Evolutionary conservation across 2,888 invertebrate species (phyloP).

Genomic region (Drosophila dives): DNA sequence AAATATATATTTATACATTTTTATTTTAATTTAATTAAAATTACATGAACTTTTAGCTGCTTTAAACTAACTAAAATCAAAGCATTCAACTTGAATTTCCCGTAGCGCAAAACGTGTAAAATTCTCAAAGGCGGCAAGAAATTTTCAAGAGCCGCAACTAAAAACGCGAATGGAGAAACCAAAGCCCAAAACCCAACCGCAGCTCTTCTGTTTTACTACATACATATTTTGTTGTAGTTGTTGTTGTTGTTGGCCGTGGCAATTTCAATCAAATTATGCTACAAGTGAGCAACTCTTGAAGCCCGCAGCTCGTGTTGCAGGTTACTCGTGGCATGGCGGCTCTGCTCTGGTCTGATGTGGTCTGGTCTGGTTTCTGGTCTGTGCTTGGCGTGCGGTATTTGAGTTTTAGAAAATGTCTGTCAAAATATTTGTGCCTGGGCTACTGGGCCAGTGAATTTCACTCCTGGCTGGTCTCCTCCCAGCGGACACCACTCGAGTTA

Average conservation of each 20-base stretch:
- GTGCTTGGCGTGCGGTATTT: conserved; percentile 62
- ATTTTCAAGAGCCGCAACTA: conserved; percentile 26
- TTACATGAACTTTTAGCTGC: neutral
- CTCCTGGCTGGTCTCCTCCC: neutral
- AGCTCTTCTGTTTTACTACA: conserved; percentile 5
- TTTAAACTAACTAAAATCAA: conserved; percentile 1
- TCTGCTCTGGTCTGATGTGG: conserved; percentile 14
- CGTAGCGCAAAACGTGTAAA: conserved; percentile 31
- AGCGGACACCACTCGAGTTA: conserved; percentile 29
- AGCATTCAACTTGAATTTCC: neutral
- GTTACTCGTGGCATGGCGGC: neutral
- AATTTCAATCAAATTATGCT: conserved; percentile 75
- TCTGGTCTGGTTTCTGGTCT: conserved; percentile 8
- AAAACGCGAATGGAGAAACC: conserved; percentile 10
- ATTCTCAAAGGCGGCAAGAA: conserved; percentile 53
- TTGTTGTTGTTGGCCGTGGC: conserved; percentile 41
- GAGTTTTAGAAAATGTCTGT: conserved; percentile 64
- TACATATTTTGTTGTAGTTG: conserved; percentile 4
- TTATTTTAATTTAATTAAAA: neutral
- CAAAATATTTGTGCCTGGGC: conserved; percentile 57
- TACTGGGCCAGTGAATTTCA: conserved; percentile 20
- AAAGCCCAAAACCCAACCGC: conserved; percentile 8
- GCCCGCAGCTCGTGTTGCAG: conserved; percentile 7
- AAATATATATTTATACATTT: neutral
- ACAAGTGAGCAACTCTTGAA: conserved; percentile 49